Evolutionary conservation across 2,113 vertebrate species (phyloP).

Genomic region (Anguilla japonica): DNA sequence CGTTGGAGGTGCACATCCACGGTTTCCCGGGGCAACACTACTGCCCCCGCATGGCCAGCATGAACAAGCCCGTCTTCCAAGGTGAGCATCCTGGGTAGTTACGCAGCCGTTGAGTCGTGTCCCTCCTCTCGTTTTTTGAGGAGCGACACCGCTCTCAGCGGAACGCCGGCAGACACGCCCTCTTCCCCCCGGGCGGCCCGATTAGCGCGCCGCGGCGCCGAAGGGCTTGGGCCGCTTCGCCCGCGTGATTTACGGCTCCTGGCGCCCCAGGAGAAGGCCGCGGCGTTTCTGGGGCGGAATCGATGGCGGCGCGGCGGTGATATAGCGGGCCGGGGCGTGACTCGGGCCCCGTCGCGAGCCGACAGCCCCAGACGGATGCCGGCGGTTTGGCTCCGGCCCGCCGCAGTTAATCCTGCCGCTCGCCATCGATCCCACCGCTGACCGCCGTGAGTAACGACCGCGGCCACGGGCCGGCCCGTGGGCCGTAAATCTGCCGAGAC

Average conservation of each 20-base stretch:
- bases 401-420: constrained; percentile 78
- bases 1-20: constrained; percentile 94
- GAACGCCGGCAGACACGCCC: background rate
- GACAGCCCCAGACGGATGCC: constrained; percentile 18
- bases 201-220: background rate
- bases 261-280: background rate
- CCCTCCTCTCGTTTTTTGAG: background rate
- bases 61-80: constrained; percentile 98
- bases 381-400: constrained; percentile 69
- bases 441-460: constrained; percentile 77
- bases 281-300: background rate
- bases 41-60: constrained; percentile 97
- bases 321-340: constrained; percentile 9
- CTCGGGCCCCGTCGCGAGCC: background rate
- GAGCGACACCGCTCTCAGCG: background rate
- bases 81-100: constrained; percentile 62
- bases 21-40: constrained; percentile 98
- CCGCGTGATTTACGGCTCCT: background rate
- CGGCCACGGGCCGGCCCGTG: constrained; percentile 79
- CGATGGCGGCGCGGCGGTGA: background rate
- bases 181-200: background rate
- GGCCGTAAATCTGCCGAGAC: constrained; percentile 77
- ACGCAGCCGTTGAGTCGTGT: background rate
- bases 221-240: background rate
- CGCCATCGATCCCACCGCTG: constrained; percentile 81